These are phyloP conservation scores for Leucophenga maculata DNA, from an alignment of 2,888 invertebrate species.

Conservation along the genomic window DNA sequence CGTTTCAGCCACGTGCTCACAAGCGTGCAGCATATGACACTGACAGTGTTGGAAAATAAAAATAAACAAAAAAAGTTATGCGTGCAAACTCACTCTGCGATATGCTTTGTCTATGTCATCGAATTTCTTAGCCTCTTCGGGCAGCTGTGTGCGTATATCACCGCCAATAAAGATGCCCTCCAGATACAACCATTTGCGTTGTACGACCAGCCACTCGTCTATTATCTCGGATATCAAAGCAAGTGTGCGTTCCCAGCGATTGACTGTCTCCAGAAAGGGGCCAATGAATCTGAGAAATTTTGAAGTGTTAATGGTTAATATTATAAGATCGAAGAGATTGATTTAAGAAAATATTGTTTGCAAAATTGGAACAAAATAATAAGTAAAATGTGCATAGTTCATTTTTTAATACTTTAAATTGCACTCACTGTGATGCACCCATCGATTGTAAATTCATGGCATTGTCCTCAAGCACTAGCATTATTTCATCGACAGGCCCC, in stretches of 20 bases:
- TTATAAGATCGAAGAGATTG: no score
- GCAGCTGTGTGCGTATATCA: conserved; percentile 88
- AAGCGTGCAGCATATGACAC: background rate
- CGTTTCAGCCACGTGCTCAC: conserved; percentile 27
- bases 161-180: conserved; percentile 94
- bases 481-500: conserved; percentile 87
- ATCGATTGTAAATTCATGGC: conserved; percentile 92
- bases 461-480: conserved; percentile 88
- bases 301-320: background rate
- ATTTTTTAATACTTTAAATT: no score
- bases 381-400: background rate
- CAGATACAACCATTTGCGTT: conserved; percentile 92
- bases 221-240: conserved; percentile 88
- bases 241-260: conserved; percentile 88
- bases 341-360: no score
- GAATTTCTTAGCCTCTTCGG: conserved; percentile 92
- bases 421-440: conserved; percentile 83
- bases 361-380: background rate
- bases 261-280: conserved; percentile 86
- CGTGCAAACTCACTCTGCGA: conserved; percentile 75
- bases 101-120: conserved; percentile 89
- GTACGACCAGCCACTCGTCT: conserved; percentile 89
- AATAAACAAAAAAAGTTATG: background rate
- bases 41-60: background rate
- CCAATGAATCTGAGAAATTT: conserved; percentile 81